phyloP scores from a whole-genome alignment of 2,113 vertebrate genomes.

The Lophochroa leadbeateri region DNA sequence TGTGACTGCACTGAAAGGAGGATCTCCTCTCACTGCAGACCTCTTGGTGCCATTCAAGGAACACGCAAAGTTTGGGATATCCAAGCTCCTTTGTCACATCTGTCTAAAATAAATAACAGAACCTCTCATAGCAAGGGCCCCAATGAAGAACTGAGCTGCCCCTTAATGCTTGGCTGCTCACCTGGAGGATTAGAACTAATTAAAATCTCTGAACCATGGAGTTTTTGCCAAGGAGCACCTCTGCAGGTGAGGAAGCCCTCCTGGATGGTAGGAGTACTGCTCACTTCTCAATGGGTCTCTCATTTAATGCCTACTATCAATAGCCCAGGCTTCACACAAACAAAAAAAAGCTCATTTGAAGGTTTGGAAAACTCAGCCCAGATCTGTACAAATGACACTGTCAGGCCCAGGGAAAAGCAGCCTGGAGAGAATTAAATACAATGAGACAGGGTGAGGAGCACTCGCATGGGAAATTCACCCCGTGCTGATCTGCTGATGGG shows the following conservation, averaged over 20 bases:
- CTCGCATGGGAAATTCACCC: conserved; percentile 7
- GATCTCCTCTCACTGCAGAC: not conserved
- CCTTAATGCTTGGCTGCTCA: conserved; percentile 24
- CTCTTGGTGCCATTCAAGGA: not conserved
- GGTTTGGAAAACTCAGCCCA: conserved; percentile 38
- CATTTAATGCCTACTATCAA: not conserved
- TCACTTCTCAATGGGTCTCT: not conserved
- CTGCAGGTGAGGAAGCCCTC: not conserved
- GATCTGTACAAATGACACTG: conserved; percentile 49
- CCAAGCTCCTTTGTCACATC: not conserved
- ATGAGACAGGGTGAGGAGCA: conserved; percentile 17
- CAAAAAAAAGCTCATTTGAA: conserved; percentile 41
- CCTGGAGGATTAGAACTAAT: conserved; percentile 43
- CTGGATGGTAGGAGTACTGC: not conserved
- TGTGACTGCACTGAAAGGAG: not conserved
- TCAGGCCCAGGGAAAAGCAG: conserved; percentile 57
- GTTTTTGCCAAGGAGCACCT: conserved; percentile 15
- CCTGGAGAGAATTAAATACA: conserved; percentile 60
- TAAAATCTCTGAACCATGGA: conserved; percentile 47
- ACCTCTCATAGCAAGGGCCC: not conserved
- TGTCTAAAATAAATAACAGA: conserved; percentile 36
- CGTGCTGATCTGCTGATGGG: conserved; percentile 21
- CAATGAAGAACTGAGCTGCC: not conserved
- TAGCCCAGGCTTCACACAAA: not conserved
- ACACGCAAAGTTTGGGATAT: not conserved